Conservation (phyloP, 2,888 invertebrate species). For the Maniola hyperantus region DNA sequence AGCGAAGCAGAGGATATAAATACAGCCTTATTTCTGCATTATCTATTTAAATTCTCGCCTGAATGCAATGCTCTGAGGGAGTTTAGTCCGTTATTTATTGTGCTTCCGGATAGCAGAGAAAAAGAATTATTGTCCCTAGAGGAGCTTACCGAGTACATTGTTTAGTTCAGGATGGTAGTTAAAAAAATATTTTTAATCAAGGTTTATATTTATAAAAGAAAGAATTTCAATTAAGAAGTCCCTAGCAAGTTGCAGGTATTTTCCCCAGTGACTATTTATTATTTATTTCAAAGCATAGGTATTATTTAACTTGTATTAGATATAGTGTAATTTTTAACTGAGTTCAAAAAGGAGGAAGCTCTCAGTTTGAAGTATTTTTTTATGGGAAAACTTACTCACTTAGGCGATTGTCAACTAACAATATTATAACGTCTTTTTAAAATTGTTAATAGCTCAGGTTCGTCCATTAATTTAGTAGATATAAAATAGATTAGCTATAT, state of each 20-base stretch:
- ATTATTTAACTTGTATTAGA: background rate
- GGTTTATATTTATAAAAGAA: background rate
- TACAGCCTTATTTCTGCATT: conserved; percentile 1
- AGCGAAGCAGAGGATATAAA: background rate
- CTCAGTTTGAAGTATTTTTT: no score
- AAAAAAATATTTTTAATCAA: background rate
- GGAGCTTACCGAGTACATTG: conserved; percentile 5
- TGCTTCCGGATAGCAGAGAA: conserved; percentile 12
- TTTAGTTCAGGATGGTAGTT: background rate
- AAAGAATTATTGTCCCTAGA: conserved; percentile 10
- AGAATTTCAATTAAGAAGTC: background rate
- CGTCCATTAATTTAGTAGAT: no score
- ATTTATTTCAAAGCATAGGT: background rate
- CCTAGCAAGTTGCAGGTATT: background rate
- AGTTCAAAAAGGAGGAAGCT: no score
- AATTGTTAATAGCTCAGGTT: no score
- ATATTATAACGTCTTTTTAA: no score
- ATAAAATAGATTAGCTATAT: no score
- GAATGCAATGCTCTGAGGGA: background rate
- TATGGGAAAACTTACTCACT: no score
- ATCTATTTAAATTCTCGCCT: conserved; percentile 14
- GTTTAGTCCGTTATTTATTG: conserved; percentile 15
- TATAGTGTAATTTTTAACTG: no score
- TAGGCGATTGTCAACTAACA: no score
- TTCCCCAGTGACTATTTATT: no score